Conservation (phyloP, 53 echinoderm and acorn worm genomes). For the Antedon mediterranea region DNA sequence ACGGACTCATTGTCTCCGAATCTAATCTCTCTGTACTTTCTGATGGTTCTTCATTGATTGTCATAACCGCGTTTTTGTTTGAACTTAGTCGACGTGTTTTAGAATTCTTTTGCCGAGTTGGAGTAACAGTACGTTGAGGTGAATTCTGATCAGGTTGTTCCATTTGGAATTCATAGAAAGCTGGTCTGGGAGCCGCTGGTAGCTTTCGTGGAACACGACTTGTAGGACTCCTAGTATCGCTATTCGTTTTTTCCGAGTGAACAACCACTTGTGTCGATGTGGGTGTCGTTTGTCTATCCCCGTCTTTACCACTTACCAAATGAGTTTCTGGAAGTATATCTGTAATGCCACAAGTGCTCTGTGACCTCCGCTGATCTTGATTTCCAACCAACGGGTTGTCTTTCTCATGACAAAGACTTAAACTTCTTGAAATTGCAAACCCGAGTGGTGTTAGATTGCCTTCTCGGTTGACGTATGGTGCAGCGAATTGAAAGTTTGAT, state of each 20-base stretch:
- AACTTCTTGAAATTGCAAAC: conserved; percentile 30
- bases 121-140: neutral
- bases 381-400: neutral
- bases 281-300: neutral
- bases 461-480: conserved; percentile 60
- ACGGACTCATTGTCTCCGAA: neutral
- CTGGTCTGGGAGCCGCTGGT: conserved; percentile 40
- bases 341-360: conserved; percentile 7
- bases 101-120: neutral
- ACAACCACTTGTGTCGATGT: conserved; percentile 9
- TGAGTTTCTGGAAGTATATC: conserved; percentile 12
- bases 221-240: neutral
- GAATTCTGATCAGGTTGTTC: neutral
- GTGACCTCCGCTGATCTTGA: neutral
- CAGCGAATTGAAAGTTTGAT: neutral
- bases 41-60: neutral
- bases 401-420: conserved; percentile 6
- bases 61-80: neutral
- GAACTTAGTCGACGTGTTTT: neutral
- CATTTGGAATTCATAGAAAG: conserved; percentile 26
- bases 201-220: conserved; percentile 18
- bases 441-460: conserved; percentile 69
- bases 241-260: conserved; percentile 17
- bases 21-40: neutral
- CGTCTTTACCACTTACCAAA: neutral